Conservation (phyloP, 2,113 vertebrate species). For the Plestiodon gilberti region DNA sequence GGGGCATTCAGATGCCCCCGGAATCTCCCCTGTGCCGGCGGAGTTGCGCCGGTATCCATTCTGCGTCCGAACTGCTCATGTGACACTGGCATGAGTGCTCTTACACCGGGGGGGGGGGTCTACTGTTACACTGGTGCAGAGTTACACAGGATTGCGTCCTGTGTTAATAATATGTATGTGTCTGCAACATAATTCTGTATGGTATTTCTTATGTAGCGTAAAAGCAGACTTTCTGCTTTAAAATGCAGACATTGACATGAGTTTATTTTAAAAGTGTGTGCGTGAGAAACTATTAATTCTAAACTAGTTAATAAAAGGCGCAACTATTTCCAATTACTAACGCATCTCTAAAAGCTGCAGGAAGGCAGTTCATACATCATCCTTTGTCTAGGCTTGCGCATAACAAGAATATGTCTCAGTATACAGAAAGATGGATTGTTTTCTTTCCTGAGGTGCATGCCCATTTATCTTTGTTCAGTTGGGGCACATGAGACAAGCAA, state of each 20-base stretch:
- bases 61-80: too few relatives aligned
- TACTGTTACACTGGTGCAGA: too few relatives aligned
- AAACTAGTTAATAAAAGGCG: background rate
- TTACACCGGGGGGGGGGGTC: too few relatives aligned
- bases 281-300: accelerated
- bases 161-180: background rate
- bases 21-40: too few relatives aligned
- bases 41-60: too few relatives aligned
- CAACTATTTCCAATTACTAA: background rate
- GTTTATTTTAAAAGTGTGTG: background rate
- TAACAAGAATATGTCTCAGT: background rate
- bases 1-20: too few relatives aligned
- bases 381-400: background rate
- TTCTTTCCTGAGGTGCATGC: background rate
- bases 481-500: background rate
- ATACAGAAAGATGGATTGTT: background rate
- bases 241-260: background rate
- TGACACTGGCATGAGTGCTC: too few relatives aligned
- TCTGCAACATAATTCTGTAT: background rate
- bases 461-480: background rate
- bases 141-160: too few relatives aligned
- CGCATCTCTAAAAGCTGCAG: background rate
- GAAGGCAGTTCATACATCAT: background rate
- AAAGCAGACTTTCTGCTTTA: accelerated
- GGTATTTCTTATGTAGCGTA: background rate